These are phyloP conservation scores for Drosophila biarmipes DNA, from an alignment of 1,140 invertebrate species.

Conservation along the genomic window DNA sequence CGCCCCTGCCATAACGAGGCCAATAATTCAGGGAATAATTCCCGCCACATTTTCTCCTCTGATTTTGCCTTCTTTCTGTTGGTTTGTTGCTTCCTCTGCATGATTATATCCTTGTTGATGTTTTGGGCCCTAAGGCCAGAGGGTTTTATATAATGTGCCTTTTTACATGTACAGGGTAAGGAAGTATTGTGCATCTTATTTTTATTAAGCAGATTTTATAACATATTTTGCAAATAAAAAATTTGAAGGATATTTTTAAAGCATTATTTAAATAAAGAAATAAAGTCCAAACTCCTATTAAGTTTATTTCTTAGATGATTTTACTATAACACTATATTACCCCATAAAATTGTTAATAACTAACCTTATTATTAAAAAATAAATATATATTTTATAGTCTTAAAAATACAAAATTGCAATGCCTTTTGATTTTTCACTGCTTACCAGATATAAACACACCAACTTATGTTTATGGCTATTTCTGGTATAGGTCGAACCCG, in stretches of 20 bases:
- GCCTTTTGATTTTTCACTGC: too few relatives aligned
- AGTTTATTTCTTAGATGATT: too few relatives aligned
- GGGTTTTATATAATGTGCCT: slow-evolving; percentile 43
- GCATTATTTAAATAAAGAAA: too few relatives aligned
- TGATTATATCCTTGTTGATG: slow-evolving; percentile 45
- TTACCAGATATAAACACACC: not conserved
- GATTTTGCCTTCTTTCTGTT: slow-evolving; percentile 40
- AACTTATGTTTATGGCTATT: slow-evolving; percentile 18
- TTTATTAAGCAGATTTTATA: not conserved
- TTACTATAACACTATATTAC: too few relatives aligned
- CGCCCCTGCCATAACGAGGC: slow-evolving; percentile 72
- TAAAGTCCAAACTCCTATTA: too few relatives aligned
- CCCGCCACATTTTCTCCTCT: slow-evolving; percentile 67
- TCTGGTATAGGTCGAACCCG: not conserved
- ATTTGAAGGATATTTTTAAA: too few relatives aligned
- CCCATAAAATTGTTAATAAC: too few relatives aligned
- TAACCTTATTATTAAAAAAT: too few relatives aligned
- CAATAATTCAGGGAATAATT: slow-evolving; percentile 80
- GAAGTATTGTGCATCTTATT: not conserved
- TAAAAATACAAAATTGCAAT: too few relatives aligned
- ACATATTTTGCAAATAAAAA: too few relatives aligned
- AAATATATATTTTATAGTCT: too few relatives aligned
- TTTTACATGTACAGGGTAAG: not conserved
- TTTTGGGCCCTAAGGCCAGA: slow-evolving; percentile 16
- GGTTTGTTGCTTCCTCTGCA: slow-evolving; percentile 34